These are phyloP conservation scores for Pararge aegeria DNA, from an alignment of 1,140 invertebrate species.

Conservation along the genomic window DNA sequence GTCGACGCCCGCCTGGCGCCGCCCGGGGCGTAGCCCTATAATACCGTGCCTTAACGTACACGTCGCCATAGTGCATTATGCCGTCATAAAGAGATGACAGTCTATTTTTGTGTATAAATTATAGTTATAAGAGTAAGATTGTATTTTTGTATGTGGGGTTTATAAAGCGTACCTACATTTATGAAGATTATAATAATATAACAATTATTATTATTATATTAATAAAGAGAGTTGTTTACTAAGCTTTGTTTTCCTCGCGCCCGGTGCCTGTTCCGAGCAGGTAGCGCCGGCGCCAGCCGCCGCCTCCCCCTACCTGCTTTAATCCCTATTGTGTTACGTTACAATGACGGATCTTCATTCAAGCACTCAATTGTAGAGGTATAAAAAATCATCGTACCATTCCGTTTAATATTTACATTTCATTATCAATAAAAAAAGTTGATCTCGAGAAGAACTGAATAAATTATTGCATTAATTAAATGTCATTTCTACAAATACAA, in stretches of 20 bases:
- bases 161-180: constrained; percentile 72
- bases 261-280: constrained; percentile 33
- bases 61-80: constrained; percentile 75
- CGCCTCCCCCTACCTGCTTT: constrained; percentile 46
- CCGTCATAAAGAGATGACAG: constrained; percentile 59
- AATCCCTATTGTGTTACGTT: constrained; percentile 27
- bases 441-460: too few relatives aligned
- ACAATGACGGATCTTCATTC: constrained; percentile 15
- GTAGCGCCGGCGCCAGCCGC: constrained; percentile 64
- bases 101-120: constrained; percentile 76
- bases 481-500: too few relatives aligned
- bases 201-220: constrained; percentile 68
- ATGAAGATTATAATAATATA: constrained; percentile 68
- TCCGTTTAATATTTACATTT: neutral
- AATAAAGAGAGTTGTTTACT: constrained; percentile 75
- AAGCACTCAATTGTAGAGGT: neutral
- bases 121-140: constrained; percentile 60
- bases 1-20: constrained; percentile 71
- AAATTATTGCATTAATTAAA: too few relatives aligned
- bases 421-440: neutral
- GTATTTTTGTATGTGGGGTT: constrained; percentile 77
- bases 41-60: constrained; percentile 73
- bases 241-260: constrained; percentile 48
- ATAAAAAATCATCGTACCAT: neutral
- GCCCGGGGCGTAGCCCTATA: constrained; percentile 72